A percentile compares a stretch with the other conserved stretches of the same genome.
These are phyloP conservation scores for Chrysemys picta DNA, from an alignment of 2,113 vertebrate species.

Conservation along the genomic window DNA sequence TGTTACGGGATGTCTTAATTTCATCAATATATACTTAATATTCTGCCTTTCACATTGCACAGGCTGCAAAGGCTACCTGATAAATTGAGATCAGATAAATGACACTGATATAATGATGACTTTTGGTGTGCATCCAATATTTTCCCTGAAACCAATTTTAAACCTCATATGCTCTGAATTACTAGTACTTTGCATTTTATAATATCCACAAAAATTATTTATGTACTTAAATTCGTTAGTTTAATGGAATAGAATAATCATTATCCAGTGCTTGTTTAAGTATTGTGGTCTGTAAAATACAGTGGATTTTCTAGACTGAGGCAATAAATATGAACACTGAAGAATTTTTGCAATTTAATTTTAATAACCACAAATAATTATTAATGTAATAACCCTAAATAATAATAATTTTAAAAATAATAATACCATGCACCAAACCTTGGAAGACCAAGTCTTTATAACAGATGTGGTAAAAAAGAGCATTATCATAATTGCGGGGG, in stretches of 20 bases:
- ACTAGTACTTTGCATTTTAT: conserved; percentile 19
- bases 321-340: conserved; percentile 33
- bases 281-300: conserved; percentile 47
- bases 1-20: not conserved
- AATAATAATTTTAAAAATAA: not conserved
- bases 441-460: not conserved
- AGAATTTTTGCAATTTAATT: conserved; percentile 44
- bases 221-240: conserved; percentile 29
- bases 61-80: not conserved
- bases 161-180: not conserved
- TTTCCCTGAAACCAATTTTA: not conserved
- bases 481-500: not conserved
- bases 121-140: not conserved
- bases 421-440: not conserved
- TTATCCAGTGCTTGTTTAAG: conserved; percentile 42
- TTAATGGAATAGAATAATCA: conserved; percentile 47
- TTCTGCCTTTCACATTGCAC: not conserved
- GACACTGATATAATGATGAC: not conserved
- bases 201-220: conserved; percentile 40
- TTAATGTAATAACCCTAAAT: conserved; percentile 27
- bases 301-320: conserved; percentile 27
- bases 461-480: not conserved
- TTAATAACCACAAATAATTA: conserved; percentile 23
- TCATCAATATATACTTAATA: not conserved
- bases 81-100: not conserved